phyloP scores from a whole-genome alignment of 2,113 vertebrate genomes.

The Prochilodus magdalenae region DNA sequence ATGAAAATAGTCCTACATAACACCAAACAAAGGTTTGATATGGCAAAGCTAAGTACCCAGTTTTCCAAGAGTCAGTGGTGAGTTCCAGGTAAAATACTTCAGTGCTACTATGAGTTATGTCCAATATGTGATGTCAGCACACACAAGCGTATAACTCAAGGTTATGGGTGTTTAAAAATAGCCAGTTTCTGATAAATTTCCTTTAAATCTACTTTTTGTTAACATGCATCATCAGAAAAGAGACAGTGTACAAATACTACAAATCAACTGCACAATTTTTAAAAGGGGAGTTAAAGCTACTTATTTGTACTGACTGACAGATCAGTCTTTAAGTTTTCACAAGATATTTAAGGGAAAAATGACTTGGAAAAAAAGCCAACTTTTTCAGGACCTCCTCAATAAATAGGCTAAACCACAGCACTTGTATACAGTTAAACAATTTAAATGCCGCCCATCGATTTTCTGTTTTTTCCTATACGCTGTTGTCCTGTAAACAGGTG shows the following conservation, averaged over 20 bases:
- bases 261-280: not conserved
- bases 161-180: conserved; percentile 58
- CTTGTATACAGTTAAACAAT: not conserved
- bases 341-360: not conserved
- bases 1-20: not conserved
- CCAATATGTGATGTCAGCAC: conserved; percentile 53
- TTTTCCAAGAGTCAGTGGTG: not conserved
- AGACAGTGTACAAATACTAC: not conserved
- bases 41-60: not conserved
- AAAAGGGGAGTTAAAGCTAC: conserved; percentile 1
- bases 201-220: conserved; percentile 57
- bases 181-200: conserved; percentile 56
- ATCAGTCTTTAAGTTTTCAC: too few relatives aligned
- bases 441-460: conserved; percentile 34
- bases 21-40: not conserved
- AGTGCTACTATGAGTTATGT: conserved; percentile 54
- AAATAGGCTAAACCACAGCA: not conserved
- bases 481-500: conserved; percentile 46
- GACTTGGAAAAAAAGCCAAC: not conserved
- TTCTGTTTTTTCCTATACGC: conserved; percentile 10
- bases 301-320: not conserved
- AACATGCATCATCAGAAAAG: conserved; percentile 45
- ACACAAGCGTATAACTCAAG: conserved; percentile 63
- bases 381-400: not conserved
- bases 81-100: conserved; percentile 53